Base-by-base conservation (phyloP, 2,888 invertebrate species). In the Cephus nigrinus region DNA sequence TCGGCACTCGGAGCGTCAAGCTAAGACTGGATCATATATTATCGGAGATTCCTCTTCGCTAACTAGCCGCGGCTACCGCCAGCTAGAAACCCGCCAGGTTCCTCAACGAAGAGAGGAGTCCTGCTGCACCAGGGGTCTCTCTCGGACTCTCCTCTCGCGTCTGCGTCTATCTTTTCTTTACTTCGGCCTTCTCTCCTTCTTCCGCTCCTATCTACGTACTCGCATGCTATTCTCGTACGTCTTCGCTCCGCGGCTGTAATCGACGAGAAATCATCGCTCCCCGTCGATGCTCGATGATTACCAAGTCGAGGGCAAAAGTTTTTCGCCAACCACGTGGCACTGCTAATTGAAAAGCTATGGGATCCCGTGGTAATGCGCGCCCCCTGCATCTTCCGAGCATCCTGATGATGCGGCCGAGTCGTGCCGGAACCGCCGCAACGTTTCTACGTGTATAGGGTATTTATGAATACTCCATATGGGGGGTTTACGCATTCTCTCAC, bases 401-500 rank as follows among this genome's bases (percentile, higher is more conserved):
- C 30, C 5, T 40, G 40, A 40, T 15, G 5, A 40, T 40, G 40
- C 40, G 40, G 40, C 40, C 40, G 5, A 0, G 15, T 40, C 15
- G 40, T 15, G 40, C 40, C 40, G 40, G 40, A 40, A 40, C 40
- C 40, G 5, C 40, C 40, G 40, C 5, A 2, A 15, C 5, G 40
- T 40, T 40, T 40, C 15, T 40, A 40, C 40, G 40, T 40, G 30
- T 69, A 30, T 1, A 69, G 30, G 11, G 69, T 15, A 11, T 30
- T 30, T 32, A 32, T 23, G 69, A 15, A 30, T 69, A 32, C 69
- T 69, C 32, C 30, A 31, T 32, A 69, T 69, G 69, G 32, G 32
- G 15, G 69, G 32, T 30, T 69, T n/a, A 69, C n/a, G n/a, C 85
- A 85, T 85, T 83, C 85, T 85, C 77, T 83, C 85, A 85, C 85